A percentile compares a stretch with the other conserved stretches of the same genome.
Evolutionary conservation across 2,888 invertebrate species (phyloP).

Genomic region (Trissolcus japonicus): DNA sequence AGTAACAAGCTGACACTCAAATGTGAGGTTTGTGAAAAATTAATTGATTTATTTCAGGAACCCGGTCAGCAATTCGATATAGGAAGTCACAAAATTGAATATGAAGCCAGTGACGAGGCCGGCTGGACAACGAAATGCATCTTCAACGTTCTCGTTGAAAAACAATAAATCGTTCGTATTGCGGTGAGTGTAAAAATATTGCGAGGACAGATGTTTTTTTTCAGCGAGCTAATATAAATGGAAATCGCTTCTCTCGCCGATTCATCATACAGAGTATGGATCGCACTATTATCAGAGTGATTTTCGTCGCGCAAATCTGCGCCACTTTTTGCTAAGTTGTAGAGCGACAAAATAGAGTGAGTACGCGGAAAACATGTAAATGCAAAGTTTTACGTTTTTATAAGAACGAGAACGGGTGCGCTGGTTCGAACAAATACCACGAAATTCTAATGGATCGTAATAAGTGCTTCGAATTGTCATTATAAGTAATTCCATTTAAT

Average conservation of each 20-base stretch:
- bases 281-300: constrained; percentile 58
- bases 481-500: constrained; percentile 18
- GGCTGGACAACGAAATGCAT: constrained; percentile 77
- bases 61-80: constrained; percentile 75
- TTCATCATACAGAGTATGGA: constrained; percentile 60
- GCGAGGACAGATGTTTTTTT: constrained; percentile 42
- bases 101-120: constrained; percentile 77
- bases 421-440: constrained; percentile 1
- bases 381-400: constrained; percentile 21
- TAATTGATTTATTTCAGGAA: constrained; percentile 68
- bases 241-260: constrained; percentile 63
- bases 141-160: constrained; percentile 73
- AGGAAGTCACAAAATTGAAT: constrained; percentile 77
- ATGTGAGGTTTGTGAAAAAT: constrained; percentile 4
- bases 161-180: constrained; percentile 61
- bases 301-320: constrained; percentile 45
- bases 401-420: constrained; percentile 3
- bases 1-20: too few relatives aligned
- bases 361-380: constrained; percentile 32
- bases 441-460: constrained; percentile 32
- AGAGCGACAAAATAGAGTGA: constrained; percentile 37
- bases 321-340: constrained; percentile 41
- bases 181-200: constrained; percentile 57
- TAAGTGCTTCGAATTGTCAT: constrained; percentile 30
- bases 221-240: constrained; percentile 72